phyloP scores from a whole-genome alignment of 2,113 vertebrate genomes.

The Falco punctatus region DNA sequence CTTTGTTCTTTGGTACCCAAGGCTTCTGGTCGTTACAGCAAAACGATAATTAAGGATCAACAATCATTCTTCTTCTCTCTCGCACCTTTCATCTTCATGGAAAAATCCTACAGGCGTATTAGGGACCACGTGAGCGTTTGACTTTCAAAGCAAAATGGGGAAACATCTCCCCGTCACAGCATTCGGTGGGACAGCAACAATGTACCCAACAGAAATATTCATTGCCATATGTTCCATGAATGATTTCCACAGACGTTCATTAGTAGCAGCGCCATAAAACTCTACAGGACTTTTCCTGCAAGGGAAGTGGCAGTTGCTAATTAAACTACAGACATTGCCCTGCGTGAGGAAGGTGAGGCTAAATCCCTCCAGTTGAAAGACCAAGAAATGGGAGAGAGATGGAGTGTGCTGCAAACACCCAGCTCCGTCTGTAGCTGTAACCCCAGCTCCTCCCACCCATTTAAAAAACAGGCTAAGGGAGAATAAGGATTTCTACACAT shows the following conservation, averaged over 20 bases:
- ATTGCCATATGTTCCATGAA: conserved; percentile 45
- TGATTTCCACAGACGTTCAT: conserved; percentile 31
- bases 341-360: background rate
- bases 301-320: conserved; percentile 45
- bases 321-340: conserved; percentile 9
- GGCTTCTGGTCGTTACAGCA: background rate
- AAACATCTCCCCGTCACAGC: conserved; percentile 17
- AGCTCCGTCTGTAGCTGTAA: background rate
- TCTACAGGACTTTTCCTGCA: conserved; percentile 13
- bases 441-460: background rate
- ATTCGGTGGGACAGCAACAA: background rate
- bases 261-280: background rate
- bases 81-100: background rate
- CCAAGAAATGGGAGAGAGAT: background rate
- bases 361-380: background rate
- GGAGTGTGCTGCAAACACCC: background rate
- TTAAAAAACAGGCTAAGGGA: background rate
- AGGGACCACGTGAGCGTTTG: background rate
- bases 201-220: conserved; percentile 47
- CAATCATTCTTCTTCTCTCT: background rate
- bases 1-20: background rate
- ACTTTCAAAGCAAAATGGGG: background rate
- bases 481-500: background rate
- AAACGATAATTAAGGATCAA: background rate
- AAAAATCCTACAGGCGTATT: conserved; percentile 1